These are phyloP conservation scores for Cosmorhoe ocellata DNA, from an alignment of 2,888 invertebrate genomes.

Conservation along the genomic window DNA sequence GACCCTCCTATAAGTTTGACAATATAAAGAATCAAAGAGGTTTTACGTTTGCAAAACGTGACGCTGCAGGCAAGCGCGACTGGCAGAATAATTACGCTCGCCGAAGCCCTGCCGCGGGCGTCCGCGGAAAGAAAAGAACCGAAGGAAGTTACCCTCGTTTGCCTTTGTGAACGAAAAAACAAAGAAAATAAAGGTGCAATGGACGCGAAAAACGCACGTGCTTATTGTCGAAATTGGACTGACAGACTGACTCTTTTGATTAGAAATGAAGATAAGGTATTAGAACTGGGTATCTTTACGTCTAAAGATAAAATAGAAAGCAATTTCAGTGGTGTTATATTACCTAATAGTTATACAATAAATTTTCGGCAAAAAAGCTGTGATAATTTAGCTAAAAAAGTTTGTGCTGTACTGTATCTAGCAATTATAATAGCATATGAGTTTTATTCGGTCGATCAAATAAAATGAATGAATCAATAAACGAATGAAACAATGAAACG, in stretches of 20 bases:
- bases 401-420: no score
- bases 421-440: no score
- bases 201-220: conserved; percentile 21
- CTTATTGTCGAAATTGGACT: conserved; percentile 8
- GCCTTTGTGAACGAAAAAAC: conserved; percentile 25
- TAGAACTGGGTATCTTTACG: no score
- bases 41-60: conserved; percentile 19
- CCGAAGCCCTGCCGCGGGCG: conserved; percentile 32
- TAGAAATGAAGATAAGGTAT: not conserved
- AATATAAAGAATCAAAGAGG: conserved; percentile 16
- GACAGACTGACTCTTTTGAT: not conserved
- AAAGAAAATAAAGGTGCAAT: conserved; percentile 2
- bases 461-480: no score
- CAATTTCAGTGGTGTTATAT: no score
- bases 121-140: conserved; percentile 25
- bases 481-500: no score
- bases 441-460: no score
- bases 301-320: no score
- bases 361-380: no score
- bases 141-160: conserved; percentile 16
- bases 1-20: conserved; percentile 4
- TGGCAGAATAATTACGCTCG: conserved; percentile 27
- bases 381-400: no score
- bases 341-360: no score
- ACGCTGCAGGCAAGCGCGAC: conserved; percentile 27